phyloP scores from a whole-genome alignment of 2,113 vertebrate genomes.

The Otus sunia region DNA sequence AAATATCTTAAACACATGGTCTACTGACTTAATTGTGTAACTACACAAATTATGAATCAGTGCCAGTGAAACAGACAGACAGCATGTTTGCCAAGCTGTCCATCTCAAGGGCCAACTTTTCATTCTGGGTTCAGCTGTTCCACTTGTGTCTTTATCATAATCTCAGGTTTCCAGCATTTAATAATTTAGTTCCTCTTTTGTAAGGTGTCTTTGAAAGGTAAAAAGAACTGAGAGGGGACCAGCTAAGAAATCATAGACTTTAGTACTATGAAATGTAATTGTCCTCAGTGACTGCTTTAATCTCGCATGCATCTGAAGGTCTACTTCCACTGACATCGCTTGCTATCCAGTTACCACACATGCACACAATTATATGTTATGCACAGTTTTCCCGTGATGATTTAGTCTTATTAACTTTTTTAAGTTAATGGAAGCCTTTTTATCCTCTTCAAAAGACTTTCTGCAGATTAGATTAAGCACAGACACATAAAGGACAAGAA shows the following conservation, averaged over 20 bases:
- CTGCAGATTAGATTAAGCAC: neutral
- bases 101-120: neutral
- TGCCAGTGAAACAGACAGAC: neutral
- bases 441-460: neutral
- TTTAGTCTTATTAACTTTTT: neutral
- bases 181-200: neutral
- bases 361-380: neutral
- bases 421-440: neutral
- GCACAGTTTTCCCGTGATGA: neutral
- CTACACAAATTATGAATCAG: neutral
- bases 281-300: neutral
- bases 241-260: neutral
- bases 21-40: neutral
- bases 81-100: neutral
- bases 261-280: neutral
- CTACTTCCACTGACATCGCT: neutral
- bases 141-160: neutral
- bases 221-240: neutral
- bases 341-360: neutral
- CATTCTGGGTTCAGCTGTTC: neutral
- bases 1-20: neutral
- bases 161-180: neutral
- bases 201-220: neutral
- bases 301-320: neutral
- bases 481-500: neutral